Conservation (phyloP, 2,888 invertebrate genomes). For the Himalopsyche anomala region DNA sequence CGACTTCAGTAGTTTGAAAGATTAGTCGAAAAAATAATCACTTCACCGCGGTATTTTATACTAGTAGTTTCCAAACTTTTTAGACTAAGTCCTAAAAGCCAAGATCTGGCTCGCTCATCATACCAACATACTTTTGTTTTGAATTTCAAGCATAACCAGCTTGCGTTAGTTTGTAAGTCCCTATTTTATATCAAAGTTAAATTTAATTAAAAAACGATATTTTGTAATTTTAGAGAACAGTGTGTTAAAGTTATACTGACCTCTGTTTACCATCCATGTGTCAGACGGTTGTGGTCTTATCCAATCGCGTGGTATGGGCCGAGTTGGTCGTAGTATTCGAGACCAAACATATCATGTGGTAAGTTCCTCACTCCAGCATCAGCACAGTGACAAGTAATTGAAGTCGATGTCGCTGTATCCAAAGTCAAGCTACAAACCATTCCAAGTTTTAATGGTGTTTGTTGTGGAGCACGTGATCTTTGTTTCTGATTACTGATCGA, state of each 20-base stretch:
- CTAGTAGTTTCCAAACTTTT: no score
- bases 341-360: slow-evolving; percentile 13
- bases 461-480: slow-evolving; percentile 7
- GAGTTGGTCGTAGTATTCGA: neutral
- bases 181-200: no score
- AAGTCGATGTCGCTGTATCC: neutral
- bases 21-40: no score
- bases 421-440: slow-evolving; percentile 36
- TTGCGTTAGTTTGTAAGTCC: no score
- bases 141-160: no score
- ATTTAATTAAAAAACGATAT: neutral
- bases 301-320: neutral
- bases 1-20: no score
- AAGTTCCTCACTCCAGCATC: slow-evolving; percentile 34
- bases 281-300: slow-evolving; percentile 6
- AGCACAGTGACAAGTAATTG: slow-evolving; percentile 18
- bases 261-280: neutral
- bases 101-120: no score
- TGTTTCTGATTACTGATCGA: slow-evolving; percentile 21
- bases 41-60: no score
- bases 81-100: no score
- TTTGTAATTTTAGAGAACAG: neutral
- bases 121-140: no score
- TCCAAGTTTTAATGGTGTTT: slow-evolving; percentile 38
- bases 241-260: neutral